Base-by-base conservation (phyloP, 2,113 vertebrate genomes). In the Gobiocypris rarus region DNA sequence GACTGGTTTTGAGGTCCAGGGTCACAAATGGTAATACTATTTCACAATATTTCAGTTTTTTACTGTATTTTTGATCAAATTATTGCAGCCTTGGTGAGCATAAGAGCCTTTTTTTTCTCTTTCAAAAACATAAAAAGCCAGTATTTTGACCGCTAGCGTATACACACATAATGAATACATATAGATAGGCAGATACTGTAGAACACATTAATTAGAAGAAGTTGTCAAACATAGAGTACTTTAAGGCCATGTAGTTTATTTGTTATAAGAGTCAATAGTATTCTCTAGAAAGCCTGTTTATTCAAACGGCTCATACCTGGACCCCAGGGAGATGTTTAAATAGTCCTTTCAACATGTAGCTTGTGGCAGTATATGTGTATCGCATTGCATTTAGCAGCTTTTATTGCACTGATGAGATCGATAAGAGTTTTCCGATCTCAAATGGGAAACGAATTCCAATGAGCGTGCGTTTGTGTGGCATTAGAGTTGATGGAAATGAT, bases 371-470 rank as follows among this genome's bases (percentile, higher is more conserved):
- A 50, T 48, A 28, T 56, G 80, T 81, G 65, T 82, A 82, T 82
- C 31, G 4, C 80, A 41, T 24, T 70, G 43, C 80, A 41, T 52
- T 82, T 82, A 82, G 31, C 65, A 54, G 65, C 22, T 13, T 82
- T 82, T 56, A 82, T 65, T 79, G 81, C 79, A 82, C 76, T 79
- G 86, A 83, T 78, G 80, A 81, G 81, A 79, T 87, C 86, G 83
- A 85, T 83, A 82, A 70, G 56, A 83, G 65, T 71, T 85, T 85
- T 81, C 83, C 50, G 54, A 82, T 70, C 50, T 28, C 74, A 76
- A 83, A 83, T 87, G 86, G 81, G 56, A 85, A 87, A 67, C 67
- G 74, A 82, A 85, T 88, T 85, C 52, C 74, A 85, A 87, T 87
- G 67, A 80, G 86, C 50, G 13, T 61, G 81, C 71, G 22, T 67